phyloP scores from a whole-genome alignment of 2,113 vertebrate species.

The Asarcornis scutulata region DNA sequence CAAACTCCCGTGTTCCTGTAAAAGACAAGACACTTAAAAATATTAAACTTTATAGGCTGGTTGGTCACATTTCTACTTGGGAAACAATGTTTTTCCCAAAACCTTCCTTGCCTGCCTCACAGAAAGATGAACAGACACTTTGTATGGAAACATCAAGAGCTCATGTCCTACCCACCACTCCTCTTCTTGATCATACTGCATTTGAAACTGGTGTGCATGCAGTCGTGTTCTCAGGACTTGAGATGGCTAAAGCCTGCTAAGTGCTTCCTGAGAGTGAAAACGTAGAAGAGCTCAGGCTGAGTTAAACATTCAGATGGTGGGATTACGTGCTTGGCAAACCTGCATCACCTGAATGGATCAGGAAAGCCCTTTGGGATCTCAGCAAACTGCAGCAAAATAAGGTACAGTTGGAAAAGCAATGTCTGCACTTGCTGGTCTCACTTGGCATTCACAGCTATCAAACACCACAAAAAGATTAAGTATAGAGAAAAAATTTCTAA shows the following conservation, averaged over 20 bases:
- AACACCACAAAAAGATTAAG: too few species aligned
- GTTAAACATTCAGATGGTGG: not conserved
- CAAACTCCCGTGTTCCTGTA: not conserved
- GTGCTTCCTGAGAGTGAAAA: not conserved
- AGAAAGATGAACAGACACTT: rapidly evolving
- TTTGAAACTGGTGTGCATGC: not conserved
- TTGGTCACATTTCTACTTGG: not conserved
- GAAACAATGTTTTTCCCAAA: not conserved
- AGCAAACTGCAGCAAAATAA: not conserved
- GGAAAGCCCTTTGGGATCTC: not conserved
- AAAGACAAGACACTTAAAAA: not conserved
- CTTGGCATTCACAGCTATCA: not conserved
- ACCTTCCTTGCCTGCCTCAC: too few species aligned
- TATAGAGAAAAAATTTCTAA: not conserved
- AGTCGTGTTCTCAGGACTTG: not conserved
- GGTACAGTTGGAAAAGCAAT: not conserved
- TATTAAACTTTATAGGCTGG: not conserved
- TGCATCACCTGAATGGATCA: rapidly evolving
- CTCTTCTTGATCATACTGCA: rapidly evolving
- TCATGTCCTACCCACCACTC: rapidly evolving
- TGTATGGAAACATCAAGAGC: not conserved
- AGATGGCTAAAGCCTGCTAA: not conserved
- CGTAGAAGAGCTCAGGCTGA: not conserved
- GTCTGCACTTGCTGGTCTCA: not conserved
- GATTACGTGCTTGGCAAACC: not conserved